Evolutionary conservation across 2,113 vertebrate species (phyloP).

Genomic region (Atlantisia rogersi): DNA sequence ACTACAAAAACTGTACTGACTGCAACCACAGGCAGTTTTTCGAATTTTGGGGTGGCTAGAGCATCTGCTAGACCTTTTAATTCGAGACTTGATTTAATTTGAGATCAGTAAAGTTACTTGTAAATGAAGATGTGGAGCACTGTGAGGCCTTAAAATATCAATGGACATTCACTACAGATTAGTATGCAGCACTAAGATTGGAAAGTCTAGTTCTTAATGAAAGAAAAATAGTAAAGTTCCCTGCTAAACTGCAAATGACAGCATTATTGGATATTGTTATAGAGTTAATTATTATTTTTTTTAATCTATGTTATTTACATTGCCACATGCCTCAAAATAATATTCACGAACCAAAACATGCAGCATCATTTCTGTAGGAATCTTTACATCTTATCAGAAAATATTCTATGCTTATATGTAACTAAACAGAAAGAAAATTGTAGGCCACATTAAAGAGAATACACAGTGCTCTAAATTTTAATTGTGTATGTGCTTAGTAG

Average conservation of each 20-base stretch:
- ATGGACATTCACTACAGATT: constrained; percentile 1
- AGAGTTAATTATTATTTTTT: constrained; percentile 18
- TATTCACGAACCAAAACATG: background rate
- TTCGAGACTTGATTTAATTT: background rate
- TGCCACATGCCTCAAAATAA: background rate
- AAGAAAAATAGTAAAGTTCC: constrained; percentile 9
- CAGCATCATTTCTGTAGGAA: background rate
- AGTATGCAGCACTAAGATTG: background rate
- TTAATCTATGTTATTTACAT: background rate
- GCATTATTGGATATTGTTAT: background rate
- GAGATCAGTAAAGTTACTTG: background rate
- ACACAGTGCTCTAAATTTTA: background rate
- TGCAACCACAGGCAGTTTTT: background rate
- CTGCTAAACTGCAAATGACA: background rate
- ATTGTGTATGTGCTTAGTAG: background rate
- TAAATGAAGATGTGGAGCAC: background rate
- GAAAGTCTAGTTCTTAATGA: background rate
- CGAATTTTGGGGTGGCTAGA: background rate
- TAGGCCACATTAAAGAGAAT: background rate
- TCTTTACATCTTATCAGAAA: background rate
- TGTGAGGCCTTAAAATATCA: constrained; percentile 2
- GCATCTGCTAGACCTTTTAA: constrained; percentile 12
- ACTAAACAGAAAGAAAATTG: background rate
- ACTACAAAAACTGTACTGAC: constrained; percentile 30
- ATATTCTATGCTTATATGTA: background rate